A percentile compares a stretch with the other conserved stretches of the same genome.
Evolutionary conservation across 2,888 invertebrate genomes (phyloP).

Genomic region (Diplazon laetatorius): DNA sequence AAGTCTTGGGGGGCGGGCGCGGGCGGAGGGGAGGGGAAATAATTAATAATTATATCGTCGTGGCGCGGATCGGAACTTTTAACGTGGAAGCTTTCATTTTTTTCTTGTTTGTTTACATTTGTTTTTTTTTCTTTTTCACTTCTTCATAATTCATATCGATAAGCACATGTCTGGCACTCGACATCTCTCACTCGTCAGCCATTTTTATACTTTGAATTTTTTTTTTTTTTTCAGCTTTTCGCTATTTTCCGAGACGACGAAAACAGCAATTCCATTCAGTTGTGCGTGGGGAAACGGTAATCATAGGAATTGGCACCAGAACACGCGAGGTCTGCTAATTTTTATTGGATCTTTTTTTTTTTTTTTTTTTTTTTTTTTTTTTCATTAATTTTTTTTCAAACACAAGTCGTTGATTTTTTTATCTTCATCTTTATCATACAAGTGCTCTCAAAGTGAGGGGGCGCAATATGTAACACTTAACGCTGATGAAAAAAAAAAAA

Average conservation of each 20-base stretch:
- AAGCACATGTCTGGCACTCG: constrained; percentile 34
- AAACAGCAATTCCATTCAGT: constrained; percentile 54
- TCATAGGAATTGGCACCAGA: constrained; percentile 57
- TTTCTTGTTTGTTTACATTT: too few species aligned
- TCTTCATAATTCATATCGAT: constrained; percentile 26
- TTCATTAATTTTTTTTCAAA: background rate
- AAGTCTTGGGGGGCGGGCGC: constrained; percentile 35
- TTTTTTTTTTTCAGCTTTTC: constrained; percentile 34
- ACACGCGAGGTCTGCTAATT: too few species aligned
- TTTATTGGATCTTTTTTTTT: constrained; percentile 27
- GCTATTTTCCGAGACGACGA: constrained; percentile 30
- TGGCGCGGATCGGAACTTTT: constrained; percentile 60
- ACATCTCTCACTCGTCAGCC: background rate
- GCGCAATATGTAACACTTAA: constrained; percentile 41
- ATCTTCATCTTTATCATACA: constrained; percentile 4
- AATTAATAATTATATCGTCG: constrained; percentile 50
- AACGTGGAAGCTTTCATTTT: constrained; percentile 61
- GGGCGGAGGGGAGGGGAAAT: too few species aligned
- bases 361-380: background rate
- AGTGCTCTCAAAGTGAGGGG: constrained; percentile 33
- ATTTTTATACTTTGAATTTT: constrained; percentile 1
- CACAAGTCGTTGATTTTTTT: constrained; percentile 15
- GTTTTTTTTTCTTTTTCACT: constrained; percentile 26
- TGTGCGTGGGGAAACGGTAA: constrained; percentile 53
- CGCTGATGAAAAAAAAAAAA: constrained; percentile 54